These are phyloP conservation scores for Vanessa tameamea DNA, from an alignment of 1,140 invertebrate genomes.

Conservation along the genomic window DNA sequence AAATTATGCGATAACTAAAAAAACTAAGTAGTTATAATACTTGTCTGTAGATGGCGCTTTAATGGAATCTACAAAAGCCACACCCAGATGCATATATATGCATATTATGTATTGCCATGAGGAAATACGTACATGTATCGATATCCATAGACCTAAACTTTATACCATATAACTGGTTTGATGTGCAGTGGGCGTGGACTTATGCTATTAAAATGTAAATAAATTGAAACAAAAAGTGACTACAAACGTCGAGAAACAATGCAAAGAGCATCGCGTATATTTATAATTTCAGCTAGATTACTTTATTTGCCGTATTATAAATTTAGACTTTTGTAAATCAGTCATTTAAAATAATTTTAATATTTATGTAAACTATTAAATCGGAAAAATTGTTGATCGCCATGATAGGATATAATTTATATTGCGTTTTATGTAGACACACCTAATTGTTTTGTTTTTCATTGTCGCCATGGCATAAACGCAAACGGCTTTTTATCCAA, in stretches of 20 bases:
- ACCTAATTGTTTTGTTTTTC: not conserved
- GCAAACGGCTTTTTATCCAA: slow-evolving; percentile 9
- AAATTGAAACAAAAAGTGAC: not conserved
- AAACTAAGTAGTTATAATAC: not conserved
- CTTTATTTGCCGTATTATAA: not conserved
- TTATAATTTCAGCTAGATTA: no score
- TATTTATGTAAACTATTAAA: no score
- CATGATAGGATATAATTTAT: no score
- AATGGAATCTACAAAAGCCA: slow-evolving; percentile 4
- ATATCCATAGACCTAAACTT: slow-evolving; percentile 8
- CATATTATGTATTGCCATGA: slow-evolving; percentile 4
- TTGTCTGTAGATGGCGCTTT: slow-evolving; percentile 18
- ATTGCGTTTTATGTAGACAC: not conserved
- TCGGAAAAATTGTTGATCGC: no score
- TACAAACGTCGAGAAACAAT: not conserved
- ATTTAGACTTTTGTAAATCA: not conserved
- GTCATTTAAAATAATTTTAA: no score
- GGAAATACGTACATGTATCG: not conserved
- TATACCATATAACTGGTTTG: not conserved
- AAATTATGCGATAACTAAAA: not conserved
- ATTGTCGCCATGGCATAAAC: slow-evolving; percentile 9
- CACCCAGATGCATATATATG: slow-evolving; percentile 13
- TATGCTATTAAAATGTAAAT: not conserved
- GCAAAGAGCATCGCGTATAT: no score
- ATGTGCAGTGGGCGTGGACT: slow-evolving; percentile 4